These are phyloP conservation scores for Neria commutata DNA, from an alignment of 2,888 invertebrate genomes.

Conservation along the genomic window DNA sequence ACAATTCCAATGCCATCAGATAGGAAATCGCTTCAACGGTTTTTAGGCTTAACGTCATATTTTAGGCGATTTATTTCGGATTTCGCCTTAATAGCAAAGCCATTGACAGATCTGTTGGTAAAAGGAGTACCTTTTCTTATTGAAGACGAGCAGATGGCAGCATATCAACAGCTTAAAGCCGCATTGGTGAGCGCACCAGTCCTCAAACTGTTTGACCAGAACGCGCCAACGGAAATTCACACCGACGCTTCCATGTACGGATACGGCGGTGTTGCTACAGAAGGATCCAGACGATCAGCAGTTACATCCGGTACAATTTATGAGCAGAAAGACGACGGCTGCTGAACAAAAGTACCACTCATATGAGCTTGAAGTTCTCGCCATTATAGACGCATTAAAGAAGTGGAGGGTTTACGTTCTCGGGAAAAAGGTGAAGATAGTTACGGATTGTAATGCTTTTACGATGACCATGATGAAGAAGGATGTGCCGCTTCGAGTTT, in stretches of 20 bases:
- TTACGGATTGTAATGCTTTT: constrained; percentile 35
- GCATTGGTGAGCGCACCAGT: constrained; percentile 26
- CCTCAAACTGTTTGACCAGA: constrained; percentile 26
- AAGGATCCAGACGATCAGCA: constrained; percentile 23
- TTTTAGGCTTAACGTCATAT: constrained; percentile 30
- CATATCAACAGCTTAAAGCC: constrained; percentile 24
- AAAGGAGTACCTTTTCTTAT: constrained; percentile 25
- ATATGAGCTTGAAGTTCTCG: constrained; percentile 42
- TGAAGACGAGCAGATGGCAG: constrained; percentile 15
- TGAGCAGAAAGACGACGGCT: constrained; percentile 28
- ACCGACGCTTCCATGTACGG: constrained; percentile 34
- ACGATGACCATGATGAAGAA: constrained; percentile 24
- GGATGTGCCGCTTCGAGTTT: constrained; percentile 25
- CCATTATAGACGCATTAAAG: constrained; percentile 37
- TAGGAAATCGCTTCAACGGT: constrained; percentile 28
- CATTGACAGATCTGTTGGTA: constrained; percentile 24
- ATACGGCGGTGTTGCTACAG: constrained; percentile 34
- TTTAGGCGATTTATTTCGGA: constrained; percentile 22
- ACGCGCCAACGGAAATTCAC: constrained; percentile 31
- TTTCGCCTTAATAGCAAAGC: constrained; percentile 10
- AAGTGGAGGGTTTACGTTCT: constrained; percentile 35
- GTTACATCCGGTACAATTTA: constrained; percentile 25
- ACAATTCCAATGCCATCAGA: constrained; percentile 22
- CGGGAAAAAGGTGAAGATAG: constrained; percentile 26
- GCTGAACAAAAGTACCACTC: constrained; percentile 29